Conservation (phyloP, 2,797 vertebrate species). For the Sebastes jordani region DNA sequence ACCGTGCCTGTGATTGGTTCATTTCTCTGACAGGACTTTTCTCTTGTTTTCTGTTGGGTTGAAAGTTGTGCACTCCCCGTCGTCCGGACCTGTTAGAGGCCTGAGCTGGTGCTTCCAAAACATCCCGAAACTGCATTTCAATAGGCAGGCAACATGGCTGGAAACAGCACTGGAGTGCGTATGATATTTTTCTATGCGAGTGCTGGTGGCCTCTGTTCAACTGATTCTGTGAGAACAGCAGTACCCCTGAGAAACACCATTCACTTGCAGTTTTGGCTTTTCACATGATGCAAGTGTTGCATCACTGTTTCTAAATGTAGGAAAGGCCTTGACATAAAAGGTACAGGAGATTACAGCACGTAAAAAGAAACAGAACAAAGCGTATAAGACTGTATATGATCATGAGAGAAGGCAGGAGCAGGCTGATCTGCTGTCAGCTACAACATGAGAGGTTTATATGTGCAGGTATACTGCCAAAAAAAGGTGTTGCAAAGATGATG, state of each 20-base stretch:
- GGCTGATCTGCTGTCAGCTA: constrained; percentile 23
- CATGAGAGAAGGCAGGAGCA: neutral
- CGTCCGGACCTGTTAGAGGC: no score
- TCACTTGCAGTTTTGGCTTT: neutral
- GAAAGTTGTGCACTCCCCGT: no score
- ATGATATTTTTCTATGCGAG: neutral
- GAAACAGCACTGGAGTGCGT: no score
- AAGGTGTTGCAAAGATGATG: neutral
- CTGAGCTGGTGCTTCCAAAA: no score
- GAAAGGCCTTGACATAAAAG: neutral
- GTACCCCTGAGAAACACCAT: neutral
- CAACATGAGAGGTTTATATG: neutral
- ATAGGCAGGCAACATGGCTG: no score
- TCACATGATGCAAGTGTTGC: neutral
- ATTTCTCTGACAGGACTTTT: no score
- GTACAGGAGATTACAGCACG: neutral
- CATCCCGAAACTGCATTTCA: no score
- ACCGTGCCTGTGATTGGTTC: accelerated
- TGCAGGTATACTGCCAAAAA: neutral
- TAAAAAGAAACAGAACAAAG: neutral
- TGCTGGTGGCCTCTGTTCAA: neutral
- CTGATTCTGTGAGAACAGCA: neutral
- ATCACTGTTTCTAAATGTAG: neutral
- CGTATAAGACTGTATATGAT: neutral
- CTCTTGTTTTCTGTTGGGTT: no score